Base-by-base conservation (phyloP, 2,113 vertebrate genomes). In the Peromyscus maniculatus region DNA sequence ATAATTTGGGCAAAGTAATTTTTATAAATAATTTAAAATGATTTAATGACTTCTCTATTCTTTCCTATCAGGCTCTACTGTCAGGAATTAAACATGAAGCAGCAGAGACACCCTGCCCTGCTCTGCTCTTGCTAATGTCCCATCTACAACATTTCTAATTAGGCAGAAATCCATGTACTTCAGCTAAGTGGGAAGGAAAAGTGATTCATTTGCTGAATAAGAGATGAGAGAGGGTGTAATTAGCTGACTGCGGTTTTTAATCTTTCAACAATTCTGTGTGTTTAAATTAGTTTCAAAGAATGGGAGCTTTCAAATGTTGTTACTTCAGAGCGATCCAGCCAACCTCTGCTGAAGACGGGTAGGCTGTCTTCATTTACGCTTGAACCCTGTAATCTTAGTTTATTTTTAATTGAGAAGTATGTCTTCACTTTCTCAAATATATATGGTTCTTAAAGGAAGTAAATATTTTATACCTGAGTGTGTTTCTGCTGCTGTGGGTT, bases 21-120 rank as follows among this genome's bases (percentile, higher is more conserved):
- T 99, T 99, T 99, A 99, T 99, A 99, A 99, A 99, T 99, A 99
- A 99, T 99, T 99, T 98, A 99, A 98, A 99, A 98, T 98, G 99
- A 98, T 98, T 99, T 99, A 99, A 99, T 99, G 99, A 99, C 98
- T 98, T 98, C 98, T 98, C 98, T 98, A 98, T 98, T 98, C 98
- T 99, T 98, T 98, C 98, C 98, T 98, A 98, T 98, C 98, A 98
- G 94, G 95, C 97, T 98, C 91, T 98, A 97, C 98, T 82, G 98
- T 98, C 98, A 98, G 98, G 98, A 98, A 99, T 99, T 99, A 99
- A 99, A 99, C 98, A 99, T 99, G 99, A 98, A 99, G 98, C 97
- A 98, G 98, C 98, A 98, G 98, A 98, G 98, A 98, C 98, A 98
- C 97, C 98, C 98, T 99, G 98, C 99, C 99, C 98, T 55, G 86